Evolutionary conservation across 2,888 invertebrate genomes (phyloP).

Genomic region (Macrosoma leucophasiata): DNA sequence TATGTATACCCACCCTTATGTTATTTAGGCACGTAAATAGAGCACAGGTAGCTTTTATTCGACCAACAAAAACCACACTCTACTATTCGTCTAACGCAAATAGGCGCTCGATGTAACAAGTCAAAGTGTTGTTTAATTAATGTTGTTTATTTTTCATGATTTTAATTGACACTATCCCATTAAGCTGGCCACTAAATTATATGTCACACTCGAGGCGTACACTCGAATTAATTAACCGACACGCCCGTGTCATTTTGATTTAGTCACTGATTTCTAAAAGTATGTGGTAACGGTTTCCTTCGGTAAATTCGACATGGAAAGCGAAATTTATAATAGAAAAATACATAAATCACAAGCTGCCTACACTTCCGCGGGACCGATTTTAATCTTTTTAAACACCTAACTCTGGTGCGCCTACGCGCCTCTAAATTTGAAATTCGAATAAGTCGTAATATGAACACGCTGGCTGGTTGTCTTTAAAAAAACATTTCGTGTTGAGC

Average conservation of each 20-base stretch:
- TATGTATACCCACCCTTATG: conserved; percentile 50
- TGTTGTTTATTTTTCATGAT: too few relatives aligned
- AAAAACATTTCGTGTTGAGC: conserved; percentile 35
- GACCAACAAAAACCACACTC: too few relatives aligned
- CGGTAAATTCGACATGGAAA: conserved; percentile 48
- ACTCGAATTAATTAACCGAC: conserved; percentile 48
- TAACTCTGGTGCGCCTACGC: conserved; percentile 64
- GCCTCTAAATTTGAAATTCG: conserved; percentile 53
- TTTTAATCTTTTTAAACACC: conserved; percentile 59
- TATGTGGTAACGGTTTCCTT: conserved; percentile 45
- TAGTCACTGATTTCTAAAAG: conserved; percentile 34
- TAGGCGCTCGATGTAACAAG: too few relatives aligned
- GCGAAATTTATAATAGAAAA: conserved; percentile 52
- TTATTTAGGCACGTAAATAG: conserved; percentile 29
- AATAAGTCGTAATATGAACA: conserved; percentile 46
- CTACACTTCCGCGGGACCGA: conserved; percentile 54
- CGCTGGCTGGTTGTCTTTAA: conserved; percentile 34
- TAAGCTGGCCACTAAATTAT: conserved; percentile 25
- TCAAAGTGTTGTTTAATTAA: too few relatives aligned
- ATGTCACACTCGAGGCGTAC: conserved; percentile 37
- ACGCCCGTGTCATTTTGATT: conserved; percentile 49
- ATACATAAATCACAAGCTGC: conserved; percentile 62
- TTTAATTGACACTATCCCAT: conserved; percentile 40
- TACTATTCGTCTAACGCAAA: too few relatives aligned
- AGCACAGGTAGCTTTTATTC: conserved; percentile 26